These are phyloP conservation scores for Eublepharis macularius DNA, from an alignment of 2,113 vertebrate species.

Conservation along the genomic window DNA sequence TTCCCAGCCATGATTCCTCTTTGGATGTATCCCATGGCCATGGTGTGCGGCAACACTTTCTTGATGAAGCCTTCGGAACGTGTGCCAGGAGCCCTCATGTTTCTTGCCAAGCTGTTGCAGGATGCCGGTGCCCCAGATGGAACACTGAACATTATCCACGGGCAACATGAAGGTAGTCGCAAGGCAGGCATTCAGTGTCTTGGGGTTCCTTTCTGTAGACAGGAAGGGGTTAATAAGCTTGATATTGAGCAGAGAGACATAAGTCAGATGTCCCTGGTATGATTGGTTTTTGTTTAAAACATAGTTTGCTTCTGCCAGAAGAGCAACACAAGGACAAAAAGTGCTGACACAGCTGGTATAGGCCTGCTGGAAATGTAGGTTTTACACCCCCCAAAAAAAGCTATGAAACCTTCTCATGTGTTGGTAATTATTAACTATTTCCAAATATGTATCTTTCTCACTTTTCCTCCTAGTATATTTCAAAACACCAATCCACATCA, in stretches of 20 bases:
- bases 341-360: too few relatives aligned
- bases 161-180: conserved; percentile 86
- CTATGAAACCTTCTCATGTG: not conserved
- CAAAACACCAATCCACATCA: not conserved
- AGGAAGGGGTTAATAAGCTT: not conserved
- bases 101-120: conserved; percentile 91
- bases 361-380: too few relatives aligned
- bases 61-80: conserved; percentile 95
- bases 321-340: too few relatives aligned
- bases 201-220: not conserved
- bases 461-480: too few relatives aligned
- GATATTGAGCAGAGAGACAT: not conserved
- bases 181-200: not conserved
- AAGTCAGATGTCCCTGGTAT: too few relatives aligned
- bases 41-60: conserved; percentile 97
- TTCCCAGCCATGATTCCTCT: conserved; percentile 99
- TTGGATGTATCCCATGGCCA: conserved; percentile 98
- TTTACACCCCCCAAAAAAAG: too few relatives aligned
- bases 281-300: too few relatives aligned
- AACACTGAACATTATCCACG: conserved; percentile 93
- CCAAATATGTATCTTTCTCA: not conserved
- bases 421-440: not conserved
- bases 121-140: conserved; percentile 93
- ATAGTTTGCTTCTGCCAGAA: too few relatives aligned
- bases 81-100: conserved; percentile 91